Evolutionary conservation across 2,797 vertebrate species (phyloP), one percentile per base, ranked within the genome.

Genomic region (Uromys caudimaculatus): DNA sequence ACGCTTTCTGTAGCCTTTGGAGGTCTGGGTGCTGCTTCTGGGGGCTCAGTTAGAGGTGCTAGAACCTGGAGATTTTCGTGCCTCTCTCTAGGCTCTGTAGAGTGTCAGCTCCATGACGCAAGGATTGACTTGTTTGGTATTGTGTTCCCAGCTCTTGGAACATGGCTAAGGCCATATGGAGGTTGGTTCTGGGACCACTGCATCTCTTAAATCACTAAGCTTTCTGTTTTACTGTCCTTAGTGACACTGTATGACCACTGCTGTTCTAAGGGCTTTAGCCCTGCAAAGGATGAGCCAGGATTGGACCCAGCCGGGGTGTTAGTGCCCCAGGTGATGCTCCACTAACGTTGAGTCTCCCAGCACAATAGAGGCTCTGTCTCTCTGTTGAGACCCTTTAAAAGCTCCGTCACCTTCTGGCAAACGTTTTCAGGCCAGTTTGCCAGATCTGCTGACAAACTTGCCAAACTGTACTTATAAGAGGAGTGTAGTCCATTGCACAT

Each of bases 391-490:
- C 35, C 52, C 12, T n/a, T 84, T 67, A 32, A 69, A 50, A 52
- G 47, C 7, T 27, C 64, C 12, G 4, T 69, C 47, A 52, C 84
- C 29, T 69, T 69, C 47, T 52, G 32, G 47, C 44, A n/a, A 21
- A 41, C 82, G 50, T 85, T 93, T 73, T 81, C 71, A 89, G 86
- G 50, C 35, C 71, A 32, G 32, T 67, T 88, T 93, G 38, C 91
- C 38, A 83, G 2, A 58, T 38, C 32, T 62, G 3, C 60, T 5
- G 12, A 64, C 75, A 79, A 38, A 87, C 11, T 86, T 58, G 44
- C 11, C 81, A 47, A 85, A 29, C 23, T 67, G 2, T 52, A 16
- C 9, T 3, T 52, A 71, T 47, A 50, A 90, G 44, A 78, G 67
- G 27, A 41, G 2, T 32, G 0, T 47, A 14, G 77, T 52, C 52